A percentile compares a stretch with the other conserved stretches of the same genome.
These are phyloP conservation scores for Cataglyphis altisquamis DNA, from an alignment of 2,888 invertebrate genomes.

Conservation along the genomic window DNA sequence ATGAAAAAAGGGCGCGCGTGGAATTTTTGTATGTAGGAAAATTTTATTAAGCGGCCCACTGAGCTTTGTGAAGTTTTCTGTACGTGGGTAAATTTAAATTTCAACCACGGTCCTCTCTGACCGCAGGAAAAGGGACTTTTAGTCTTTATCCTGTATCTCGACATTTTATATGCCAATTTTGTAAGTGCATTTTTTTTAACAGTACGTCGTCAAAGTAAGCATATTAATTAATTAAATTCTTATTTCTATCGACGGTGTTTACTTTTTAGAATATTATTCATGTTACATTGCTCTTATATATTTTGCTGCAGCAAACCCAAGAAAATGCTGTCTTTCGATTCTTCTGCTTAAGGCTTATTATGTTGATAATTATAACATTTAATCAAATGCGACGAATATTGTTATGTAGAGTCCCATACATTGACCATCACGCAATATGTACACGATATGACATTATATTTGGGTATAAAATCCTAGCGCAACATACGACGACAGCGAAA, in stretches of 20 bases:
- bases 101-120: not conserved
- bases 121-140: not conserved
- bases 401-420: not conserved
- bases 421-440: not conserved
- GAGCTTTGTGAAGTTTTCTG: constrained; percentile 24
- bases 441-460: not conserved
- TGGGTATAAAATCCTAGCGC: constrained; percentile 22
- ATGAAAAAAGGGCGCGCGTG: not conserved
- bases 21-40: constrained; percentile 18
- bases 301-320: not conserved
- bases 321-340: too few relatives aligned
- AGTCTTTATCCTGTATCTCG: constrained; percentile 9
- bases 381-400: not conserved
- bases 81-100: constrained; percentile 48
- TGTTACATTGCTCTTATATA: not conserved
- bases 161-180: constrained; percentile 27
- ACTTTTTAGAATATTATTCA: not conserved
- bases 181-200: not conserved
- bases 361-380: not conserved
- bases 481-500: not conserved
- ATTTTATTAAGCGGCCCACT: constrained; percentile 41
- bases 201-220: not conserved
- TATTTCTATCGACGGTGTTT: not conserved
- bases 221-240: not conserved
- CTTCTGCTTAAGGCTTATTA: not conserved